Base-by-base conservation (phyloP, 2,888 invertebrate species). In the Theretra japonica region DNA sequence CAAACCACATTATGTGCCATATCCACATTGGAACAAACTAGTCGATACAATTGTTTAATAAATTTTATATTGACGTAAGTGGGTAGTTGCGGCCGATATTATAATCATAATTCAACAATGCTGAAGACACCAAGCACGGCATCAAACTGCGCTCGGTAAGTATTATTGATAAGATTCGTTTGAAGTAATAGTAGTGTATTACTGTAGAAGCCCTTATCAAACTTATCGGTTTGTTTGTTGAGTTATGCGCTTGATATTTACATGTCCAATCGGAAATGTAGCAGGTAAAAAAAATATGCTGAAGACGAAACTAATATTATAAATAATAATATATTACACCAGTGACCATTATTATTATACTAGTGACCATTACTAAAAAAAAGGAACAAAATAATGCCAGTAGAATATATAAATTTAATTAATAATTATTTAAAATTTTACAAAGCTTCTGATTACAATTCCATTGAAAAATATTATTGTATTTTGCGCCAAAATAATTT, bases 181-280 rank as follows among this genome's bases (percentile, higher is more conserved):
- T 86, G 85, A 86, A 88, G 86, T 83, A 86, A 86, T 86, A 82
- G 83, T 83, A 85, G 82, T 82, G 81, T 83, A 88, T 83, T 80
- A 82, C 78, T 80, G 77, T 82, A 86, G 83, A 84, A 83, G 78
- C 78, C 81, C 91, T 93, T 94, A 93, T 93, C 93, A 82, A 77
- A 87, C 78, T 92, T 93, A 93, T 94, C 93, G 84, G 84, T 82
- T 76, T 89, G 86, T 91, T 91, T 91, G 87, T 86, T 70, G 79
- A 88, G 86, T 83, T 84, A 82, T 28, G 25, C 23, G 62, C 70
- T 70, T 60, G 21, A 69, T 56, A 50, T 59, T 50, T 60, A 70
- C 50, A 53, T n/a, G 30, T 17, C 50, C 30, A 50, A 50, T 30
- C 23, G 21, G 53, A 53, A 60, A 70, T 53, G 23, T 30, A 60